These are phyloP conservation scores for Spheniscus mendiculus DNA, from an alignment of 2,113 vertebrate species.

Conservation along the genomic window DNA sequence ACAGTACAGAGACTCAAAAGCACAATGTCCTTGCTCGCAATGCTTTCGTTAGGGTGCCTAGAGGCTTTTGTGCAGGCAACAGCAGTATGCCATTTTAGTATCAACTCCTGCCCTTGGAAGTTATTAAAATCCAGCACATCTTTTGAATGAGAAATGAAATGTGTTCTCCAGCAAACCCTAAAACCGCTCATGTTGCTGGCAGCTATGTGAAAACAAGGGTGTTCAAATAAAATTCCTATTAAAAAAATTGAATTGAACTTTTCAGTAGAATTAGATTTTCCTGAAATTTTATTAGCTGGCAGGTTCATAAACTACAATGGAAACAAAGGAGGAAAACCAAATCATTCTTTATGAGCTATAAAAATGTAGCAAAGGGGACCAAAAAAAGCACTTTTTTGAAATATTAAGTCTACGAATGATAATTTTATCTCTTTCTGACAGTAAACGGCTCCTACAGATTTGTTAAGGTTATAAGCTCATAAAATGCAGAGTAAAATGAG, in stretches of 20 bases:
- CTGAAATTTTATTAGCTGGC: constrained; percentile 38
- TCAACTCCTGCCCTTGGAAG: constrained; percentile 30
- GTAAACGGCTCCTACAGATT: constrained; percentile 6
- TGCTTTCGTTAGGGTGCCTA: not conserved
- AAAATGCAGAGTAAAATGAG: not conserved
- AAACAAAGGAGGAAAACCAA: constrained; percentile 21
- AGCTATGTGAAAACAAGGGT: not conserved
- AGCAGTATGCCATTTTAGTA: not conserved
- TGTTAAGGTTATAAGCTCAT: not conserved
- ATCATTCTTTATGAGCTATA: not conserved
- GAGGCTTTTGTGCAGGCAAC: not conserved
- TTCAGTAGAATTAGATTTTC: constrained; percentile 38
- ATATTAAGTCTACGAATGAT: not conserved
- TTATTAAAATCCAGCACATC: constrained; percentile 32
- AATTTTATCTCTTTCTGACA: constrained; percentile 7
- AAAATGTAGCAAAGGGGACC: not conserved
- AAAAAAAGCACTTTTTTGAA: not conserved
- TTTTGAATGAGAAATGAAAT: constrained; percentile 27
- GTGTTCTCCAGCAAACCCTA: not conserved
- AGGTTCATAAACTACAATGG: constrained; percentile 47
- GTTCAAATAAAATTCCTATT: constrained; percentile 36
- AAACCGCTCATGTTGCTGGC: not conserved
- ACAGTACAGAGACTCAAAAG: not conserved
- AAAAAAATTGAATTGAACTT: constrained; percentile 33
- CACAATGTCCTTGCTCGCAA: not conserved